These are phyloP conservation scores for Willowsia nigromaculata DNA, from an alignment of 2,888 invertebrate genomes.

Conservation along the genomic window DNA sequence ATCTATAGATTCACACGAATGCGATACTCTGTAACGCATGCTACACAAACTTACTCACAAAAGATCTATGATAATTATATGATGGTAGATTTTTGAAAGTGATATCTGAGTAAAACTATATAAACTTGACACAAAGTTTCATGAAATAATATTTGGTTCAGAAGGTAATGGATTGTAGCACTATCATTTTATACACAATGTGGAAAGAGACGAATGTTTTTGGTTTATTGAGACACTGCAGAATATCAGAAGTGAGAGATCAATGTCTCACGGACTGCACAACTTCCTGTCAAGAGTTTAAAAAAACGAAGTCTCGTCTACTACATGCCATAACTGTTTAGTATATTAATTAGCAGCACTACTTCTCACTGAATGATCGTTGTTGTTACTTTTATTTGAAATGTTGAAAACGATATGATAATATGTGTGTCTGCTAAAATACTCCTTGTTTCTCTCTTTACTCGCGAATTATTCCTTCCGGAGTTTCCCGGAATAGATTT, in stretches of 20 bases:
- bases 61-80: no score
- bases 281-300: neutral
- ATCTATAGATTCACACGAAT: no score
- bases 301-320: neutral
- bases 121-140: no score
- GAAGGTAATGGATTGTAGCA: no score
- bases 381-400: neutral
- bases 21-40: no score
- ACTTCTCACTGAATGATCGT: neutral
- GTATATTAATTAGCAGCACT: slow-evolving; percentile 10
- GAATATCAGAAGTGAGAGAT: neutral
- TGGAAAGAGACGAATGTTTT: no score
- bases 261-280: neutral
- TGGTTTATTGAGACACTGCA: neutral
- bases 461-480: neutral
- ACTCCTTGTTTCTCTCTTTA: neutral
- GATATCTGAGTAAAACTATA: no score
- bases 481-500: slow-evolving; percentile 2
- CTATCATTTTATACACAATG: no score
- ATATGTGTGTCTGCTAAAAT: neutral
- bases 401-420: neutral
- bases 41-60: no score
- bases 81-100: no score
- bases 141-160: no score
- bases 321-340: neutral